Conservation (phyloP, 2,113 vertebrate species). For the Bungarus multicinctus region DNA sequence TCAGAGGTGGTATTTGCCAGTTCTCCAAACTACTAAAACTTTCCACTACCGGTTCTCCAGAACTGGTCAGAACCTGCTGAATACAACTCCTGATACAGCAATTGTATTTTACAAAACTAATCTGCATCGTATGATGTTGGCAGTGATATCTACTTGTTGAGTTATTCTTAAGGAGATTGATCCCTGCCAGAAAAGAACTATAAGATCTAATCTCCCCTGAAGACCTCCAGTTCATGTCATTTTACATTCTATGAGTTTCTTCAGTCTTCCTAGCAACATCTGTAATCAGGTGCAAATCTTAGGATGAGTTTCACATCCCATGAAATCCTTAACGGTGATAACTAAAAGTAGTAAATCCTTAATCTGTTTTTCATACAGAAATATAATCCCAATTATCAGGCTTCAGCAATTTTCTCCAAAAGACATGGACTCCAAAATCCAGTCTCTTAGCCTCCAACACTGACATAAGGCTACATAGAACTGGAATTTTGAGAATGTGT, state of each 20-base stretch:
- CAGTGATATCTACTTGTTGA: not conserved
- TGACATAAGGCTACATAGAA: not conserved
- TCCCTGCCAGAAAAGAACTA: not conserved
- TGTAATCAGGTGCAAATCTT: not conserved
- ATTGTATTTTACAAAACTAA: not conserved
- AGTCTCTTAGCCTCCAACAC: not conserved
- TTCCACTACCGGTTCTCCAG: no score
- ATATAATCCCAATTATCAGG: not conserved
- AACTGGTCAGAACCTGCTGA: no score
- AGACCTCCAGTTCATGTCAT: not conserved
- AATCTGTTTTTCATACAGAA: not conserved
- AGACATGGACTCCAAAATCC: not conserved
- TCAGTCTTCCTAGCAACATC: not conserved
- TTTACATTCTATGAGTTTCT: not conserved
- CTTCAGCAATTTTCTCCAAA: not conserved
- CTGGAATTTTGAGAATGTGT: not conserved
- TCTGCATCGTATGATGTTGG: not conserved
- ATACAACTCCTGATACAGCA: not conserved
- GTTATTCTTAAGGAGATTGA: not conserved
- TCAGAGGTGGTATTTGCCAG: no score
- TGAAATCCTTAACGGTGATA: no score
- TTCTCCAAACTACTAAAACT: no score
- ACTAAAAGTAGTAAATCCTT: no score
- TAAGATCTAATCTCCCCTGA: not conserved
- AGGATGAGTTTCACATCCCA: not conserved